phyloP scores from a whole-genome alignment of 2,888 invertebrate genomes.

The Gibbula magus region DNA sequence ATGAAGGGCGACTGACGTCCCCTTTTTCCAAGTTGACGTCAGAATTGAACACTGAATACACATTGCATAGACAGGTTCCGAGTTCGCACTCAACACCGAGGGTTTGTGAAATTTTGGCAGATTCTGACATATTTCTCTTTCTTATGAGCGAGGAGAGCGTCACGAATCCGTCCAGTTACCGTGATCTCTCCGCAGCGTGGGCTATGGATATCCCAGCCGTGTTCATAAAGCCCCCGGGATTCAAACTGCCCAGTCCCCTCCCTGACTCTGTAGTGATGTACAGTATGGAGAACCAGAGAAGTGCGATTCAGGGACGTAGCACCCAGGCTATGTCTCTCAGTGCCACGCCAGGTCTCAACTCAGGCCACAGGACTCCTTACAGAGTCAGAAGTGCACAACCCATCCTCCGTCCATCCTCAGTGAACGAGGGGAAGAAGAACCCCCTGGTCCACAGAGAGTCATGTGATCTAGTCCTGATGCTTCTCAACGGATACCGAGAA shows the following conservation, averaged over 20 bases:
- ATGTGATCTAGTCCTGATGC: conserved; percentile 14
- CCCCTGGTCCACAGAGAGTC: conserved; percentile 8
- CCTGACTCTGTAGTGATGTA: conserved; percentile 34
- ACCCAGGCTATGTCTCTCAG: neutral
- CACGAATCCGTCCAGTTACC: conserved; percentile 25
- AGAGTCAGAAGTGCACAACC: neutral
- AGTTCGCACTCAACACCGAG: neutral
- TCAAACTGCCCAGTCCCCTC: conserved; percentile 38
- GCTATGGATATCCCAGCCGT: conserved; percentile 33
- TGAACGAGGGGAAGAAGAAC: neutral
- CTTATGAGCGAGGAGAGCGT: conserved; percentile 27
- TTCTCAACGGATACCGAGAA: conserved; percentile 26
- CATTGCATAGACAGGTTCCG: neutral
- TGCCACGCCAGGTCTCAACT: neutral
- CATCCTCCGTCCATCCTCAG: neutral
- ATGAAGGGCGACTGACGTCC: neutral
- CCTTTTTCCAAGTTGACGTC: neutral
- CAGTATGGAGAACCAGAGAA: neutral
- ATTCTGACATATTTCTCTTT: conserved; percentile 32
- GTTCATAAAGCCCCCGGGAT: conserved; percentile 37
- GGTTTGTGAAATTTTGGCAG: neutral
- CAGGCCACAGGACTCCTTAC: neutral
- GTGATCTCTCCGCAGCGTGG: conserved; percentile 33
- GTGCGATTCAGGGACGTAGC: neutral
- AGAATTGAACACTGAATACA: neutral